These are phyloP conservation scores for Margarornis squamiger DNA, from an alignment of 2,797 vertebrate species.

Conservation along the genomic window DNA sequence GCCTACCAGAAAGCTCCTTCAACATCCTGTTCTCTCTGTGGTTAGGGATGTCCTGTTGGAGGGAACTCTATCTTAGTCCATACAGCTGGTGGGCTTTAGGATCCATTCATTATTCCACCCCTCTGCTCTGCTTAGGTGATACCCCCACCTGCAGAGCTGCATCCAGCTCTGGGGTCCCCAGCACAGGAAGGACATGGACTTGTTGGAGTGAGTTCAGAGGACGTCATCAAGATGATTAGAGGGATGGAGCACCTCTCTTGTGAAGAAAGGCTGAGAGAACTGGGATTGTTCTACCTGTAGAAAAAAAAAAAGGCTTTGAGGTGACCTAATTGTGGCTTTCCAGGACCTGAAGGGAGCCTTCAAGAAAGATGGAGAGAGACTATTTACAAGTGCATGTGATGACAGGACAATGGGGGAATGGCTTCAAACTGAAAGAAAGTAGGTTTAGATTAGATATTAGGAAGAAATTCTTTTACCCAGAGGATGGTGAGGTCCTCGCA, in stretches of 20 bases:
- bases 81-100: neutral
- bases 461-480: neutral
- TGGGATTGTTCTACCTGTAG: neutral
- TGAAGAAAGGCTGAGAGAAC: neutral
- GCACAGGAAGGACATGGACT: neutral
- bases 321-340: neutral
- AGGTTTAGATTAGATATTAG: neutral
- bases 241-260: neutral
- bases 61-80: neutral
- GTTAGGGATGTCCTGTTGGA: neutral
- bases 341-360: accelerated
- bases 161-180: neutral
- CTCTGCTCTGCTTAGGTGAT: neutral
- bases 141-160: neutral
- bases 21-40: neutral
- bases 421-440: neutral
- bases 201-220: neutral
- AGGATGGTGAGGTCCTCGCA: neutral
- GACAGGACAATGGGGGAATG: neutral
- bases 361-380: neutral
- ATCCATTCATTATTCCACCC: neutral
- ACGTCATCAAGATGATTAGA: neutral
- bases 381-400: neutral
- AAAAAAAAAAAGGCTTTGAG: neutral
- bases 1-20: neutral